Conservation (phyloP, 1,140 invertebrate species). For the Drosophila rufa region DNA sequence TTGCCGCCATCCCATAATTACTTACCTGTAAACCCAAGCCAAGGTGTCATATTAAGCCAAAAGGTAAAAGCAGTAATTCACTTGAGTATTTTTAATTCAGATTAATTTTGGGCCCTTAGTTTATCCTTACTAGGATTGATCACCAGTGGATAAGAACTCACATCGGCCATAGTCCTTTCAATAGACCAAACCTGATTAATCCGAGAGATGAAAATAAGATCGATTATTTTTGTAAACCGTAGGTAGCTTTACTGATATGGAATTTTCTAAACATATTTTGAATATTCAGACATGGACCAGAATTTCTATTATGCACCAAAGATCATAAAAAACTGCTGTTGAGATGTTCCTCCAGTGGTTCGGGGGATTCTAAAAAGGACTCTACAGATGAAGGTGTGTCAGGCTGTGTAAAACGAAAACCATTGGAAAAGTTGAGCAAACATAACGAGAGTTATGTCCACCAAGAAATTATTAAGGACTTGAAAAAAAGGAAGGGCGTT, state of each 20-base stretch:
- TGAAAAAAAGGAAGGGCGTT: not conserved
- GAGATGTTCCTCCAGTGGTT: not conserved
- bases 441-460: too few species aligned
- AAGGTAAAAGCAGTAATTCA: not conserved
- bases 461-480: not conserved
- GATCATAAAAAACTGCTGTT: not conserved
- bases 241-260: not conserved
- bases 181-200: too few species aligned
- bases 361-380: not conserved
- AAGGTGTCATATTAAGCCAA: not conserved
- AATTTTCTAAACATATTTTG: not conserved
- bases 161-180: not conserved
- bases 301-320: not conserved
- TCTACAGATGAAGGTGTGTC: not conserved
- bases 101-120: not conserved
- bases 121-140: not conserved
- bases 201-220: not conserved
- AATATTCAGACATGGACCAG: too few species aligned
- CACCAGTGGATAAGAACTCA: not conserved
- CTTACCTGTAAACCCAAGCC: not conserved
- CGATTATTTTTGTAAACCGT: not conserved
- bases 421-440: not conserved
- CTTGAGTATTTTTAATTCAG: not conserved
- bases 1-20: too few species aligned
- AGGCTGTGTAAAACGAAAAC: not conserved